Evolutionary conservation across 1,140 invertebrate species (phyloP).

Genomic region (Magallana ariakensis): DNA sequence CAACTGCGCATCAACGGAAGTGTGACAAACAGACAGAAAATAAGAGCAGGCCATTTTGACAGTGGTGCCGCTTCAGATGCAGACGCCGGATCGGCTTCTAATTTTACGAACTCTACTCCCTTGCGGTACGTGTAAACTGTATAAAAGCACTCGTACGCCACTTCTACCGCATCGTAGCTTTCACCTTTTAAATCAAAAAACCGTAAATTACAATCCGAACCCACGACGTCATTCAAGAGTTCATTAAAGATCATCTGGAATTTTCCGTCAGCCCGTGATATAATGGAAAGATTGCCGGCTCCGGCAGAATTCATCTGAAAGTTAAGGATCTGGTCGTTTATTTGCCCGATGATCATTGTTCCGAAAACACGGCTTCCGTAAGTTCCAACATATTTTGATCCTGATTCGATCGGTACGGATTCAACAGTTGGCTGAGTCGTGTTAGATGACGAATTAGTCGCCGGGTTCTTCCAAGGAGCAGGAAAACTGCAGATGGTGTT

Average conservation of each 20-base stretch:
- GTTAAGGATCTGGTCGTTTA: neutral
- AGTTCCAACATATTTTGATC: neutral
- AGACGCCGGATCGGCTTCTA: neutral
- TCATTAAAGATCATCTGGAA: neutral
- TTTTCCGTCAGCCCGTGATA: neutral
- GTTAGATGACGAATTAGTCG: neutral
- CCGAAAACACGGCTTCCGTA: neutral
- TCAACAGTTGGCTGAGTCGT: neutral
- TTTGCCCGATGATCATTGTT: neutral
- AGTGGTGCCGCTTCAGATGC: neutral
- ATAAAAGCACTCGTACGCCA: neutral
- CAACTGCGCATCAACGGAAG: too few species aligned
- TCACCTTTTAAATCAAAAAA: neutral
- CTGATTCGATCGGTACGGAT: neutral
- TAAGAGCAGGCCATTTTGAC: too few species aligned
- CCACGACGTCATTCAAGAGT: neutral
- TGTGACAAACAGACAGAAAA: too few species aligned
- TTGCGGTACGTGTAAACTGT: neutral
- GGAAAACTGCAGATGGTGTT: slow-evolving; percentile 8
- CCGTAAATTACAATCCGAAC: neutral
- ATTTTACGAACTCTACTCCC: neutral
- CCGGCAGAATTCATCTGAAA: slow-evolving; percentile 14
- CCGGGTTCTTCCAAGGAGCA: neutral
- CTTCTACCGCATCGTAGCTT: neutral
- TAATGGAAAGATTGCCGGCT: neutral